Base-by-base conservation (phyloP, 2,797 vertebrate species). In the Petrocephalus sullivani region DNA sequence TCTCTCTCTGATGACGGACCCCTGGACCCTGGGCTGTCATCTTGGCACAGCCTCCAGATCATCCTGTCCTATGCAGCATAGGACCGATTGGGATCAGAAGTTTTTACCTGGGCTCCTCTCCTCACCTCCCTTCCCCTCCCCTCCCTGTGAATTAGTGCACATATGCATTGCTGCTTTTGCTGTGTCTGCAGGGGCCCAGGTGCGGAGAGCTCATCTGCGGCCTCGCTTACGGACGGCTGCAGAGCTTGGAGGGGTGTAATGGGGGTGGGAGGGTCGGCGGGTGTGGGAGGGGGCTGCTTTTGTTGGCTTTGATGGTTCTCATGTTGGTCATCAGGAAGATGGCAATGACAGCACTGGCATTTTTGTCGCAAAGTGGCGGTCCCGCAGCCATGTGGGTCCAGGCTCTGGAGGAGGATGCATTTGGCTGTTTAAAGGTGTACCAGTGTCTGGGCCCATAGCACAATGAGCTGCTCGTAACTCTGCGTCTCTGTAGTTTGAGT, bases 21-120 rank as follows among this genome's bases (percentile, higher is more conserved):
- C 10, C 64, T 85, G 67, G 71, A 91, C 82, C 81, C 57, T 78
- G 64, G 88, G 78, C 19, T 82, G 46, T 23, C 4, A 7, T 53
- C n/a, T 82, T 8, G 4, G 7, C 0, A 8, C 1, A 46, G 23
- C 37, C 5, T 81, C 16, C 16, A 81, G n/a, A 23, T 19, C n/a
- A 8, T 5, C 37, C 75, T 81, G 75, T 81, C 75, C 2, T 6
- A 49, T 81, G 75, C 7, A 49, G 19, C 33, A 9, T 16, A 46
- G 33, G 14, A 14, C 41, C 19, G 8, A 19, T 41, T 3, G 75
- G 41, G 46, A 49, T 81, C 46, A 67, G 23, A 10, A 67, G 21
- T 51, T n/a, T 83, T 21, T 21, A 21, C n/a, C 8, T 54, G 37
- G 14, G 37, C 6, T 33, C 8, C 51, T 8, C 12, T 82, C 58